phyloP scores from a whole-genome alignment of 2,113 vertebrate species.

The Petromus typicus region DNA sequence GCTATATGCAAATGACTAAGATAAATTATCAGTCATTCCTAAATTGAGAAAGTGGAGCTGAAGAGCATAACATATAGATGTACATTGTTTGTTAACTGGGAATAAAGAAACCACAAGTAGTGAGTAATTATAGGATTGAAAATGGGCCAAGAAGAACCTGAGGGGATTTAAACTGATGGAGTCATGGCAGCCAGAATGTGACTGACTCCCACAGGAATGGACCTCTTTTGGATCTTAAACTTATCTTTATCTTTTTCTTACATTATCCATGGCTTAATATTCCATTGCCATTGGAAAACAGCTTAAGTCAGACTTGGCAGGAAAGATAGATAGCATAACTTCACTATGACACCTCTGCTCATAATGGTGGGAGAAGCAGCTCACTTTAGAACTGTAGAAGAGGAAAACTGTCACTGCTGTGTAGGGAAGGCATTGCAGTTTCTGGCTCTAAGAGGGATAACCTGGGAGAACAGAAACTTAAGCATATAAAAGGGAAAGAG shows the following conservation, averaged over 20 bases:
- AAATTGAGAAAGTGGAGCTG: neutral
- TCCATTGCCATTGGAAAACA: neutral
- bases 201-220: neutral
- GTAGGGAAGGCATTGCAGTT: neutral
- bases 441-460: neutral
- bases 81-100: neutral
- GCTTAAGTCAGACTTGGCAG: slow-evolving; percentile 16
- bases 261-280: slow-evolving; percentile 34
- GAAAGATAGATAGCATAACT: neutral
- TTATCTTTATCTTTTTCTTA: slow-evolving; percentile 11
- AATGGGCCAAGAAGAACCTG: neutral
- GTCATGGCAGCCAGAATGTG: neutral
- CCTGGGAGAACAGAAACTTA: slow-evolving; percentile 33
- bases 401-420: neutral
- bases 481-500: neutral
- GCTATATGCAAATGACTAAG: neutral
- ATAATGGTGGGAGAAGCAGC: neutral
- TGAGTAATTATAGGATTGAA: neutral
- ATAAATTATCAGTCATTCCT: slow-evolving; percentile 14
- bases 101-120: neutral
- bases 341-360: neutral
- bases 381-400: neutral
- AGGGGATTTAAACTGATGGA: neutral
- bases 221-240: neutral
- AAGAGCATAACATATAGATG: neutral